Evolutionary conservation across 2,888 invertebrate genomes (phyloP).

Genomic region (Brassicogethes aeneus): DNA sequence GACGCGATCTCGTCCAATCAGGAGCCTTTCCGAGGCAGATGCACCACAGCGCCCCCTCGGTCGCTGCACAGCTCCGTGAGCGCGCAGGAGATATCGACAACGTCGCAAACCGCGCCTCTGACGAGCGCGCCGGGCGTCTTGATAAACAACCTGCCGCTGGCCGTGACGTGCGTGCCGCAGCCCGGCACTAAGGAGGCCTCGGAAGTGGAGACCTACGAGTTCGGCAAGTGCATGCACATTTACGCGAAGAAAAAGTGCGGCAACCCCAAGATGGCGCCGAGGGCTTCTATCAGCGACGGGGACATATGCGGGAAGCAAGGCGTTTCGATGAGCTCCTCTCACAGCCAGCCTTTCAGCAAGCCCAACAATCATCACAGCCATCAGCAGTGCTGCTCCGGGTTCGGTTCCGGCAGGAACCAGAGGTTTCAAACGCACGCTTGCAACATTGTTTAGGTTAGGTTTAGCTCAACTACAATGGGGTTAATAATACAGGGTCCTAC

Average conservation of each 20-base stretch:
- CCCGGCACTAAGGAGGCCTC: conserved; percentile 3
- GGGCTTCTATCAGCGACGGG: conserved; percentile 33
- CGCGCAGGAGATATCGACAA: conserved; percentile 15
- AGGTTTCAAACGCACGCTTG: conserved; percentile 42
- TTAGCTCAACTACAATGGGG: too few species aligned
- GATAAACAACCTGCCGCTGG: conserved; percentile 4
- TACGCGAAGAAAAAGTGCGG: conserved; percentile 23
- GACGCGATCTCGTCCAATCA: conserved; percentile 9
- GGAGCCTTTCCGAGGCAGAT: conserved; percentile 14
- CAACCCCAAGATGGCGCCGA: conserved; percentile 14
- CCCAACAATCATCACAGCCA: conserved; percentile 25
- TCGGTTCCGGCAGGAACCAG: conserved; percentile 36
- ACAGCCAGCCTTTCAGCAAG: conserved; percentile 13
- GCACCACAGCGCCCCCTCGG: conserved; percentile 18
- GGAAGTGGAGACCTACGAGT: conserved; percentile 21
- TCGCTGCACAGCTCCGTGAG: conserved; percentile 7
- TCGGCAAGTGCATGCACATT: conserved; percentile 29
- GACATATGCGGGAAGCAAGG: conserved; percentile 22
- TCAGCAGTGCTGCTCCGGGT: conserved; percentile 46
- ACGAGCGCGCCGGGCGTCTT: conserved; percentile 11
- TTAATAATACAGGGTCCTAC: too few species aligned
- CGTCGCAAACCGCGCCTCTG: conserved; percentile 12
- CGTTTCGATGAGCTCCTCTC: not conserved
- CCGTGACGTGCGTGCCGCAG: conserved; percentile 2
- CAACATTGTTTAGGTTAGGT: conserved; percentile 31